Evolutionary conservation across 2,888 invertebrate species (phyloP), one percentile per base, ranked within the genome.

Genomic region (Synanthedon tipuliformis): DNA sequence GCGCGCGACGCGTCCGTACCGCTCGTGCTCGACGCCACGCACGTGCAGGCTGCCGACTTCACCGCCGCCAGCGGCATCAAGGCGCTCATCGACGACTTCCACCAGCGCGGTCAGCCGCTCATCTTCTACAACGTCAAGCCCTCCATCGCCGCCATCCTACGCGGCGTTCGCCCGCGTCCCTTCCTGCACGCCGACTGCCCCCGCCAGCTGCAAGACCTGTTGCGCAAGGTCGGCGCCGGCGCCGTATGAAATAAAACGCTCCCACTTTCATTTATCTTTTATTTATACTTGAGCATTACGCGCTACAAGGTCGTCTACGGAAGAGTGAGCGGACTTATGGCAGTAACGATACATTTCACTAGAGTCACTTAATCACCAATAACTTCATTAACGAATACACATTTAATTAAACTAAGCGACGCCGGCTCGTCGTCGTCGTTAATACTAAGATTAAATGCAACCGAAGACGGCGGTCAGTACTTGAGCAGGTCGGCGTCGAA

Each of bases 1-100:
- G 70, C 62, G 59, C 57, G 64, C 8, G 45, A 15, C 49, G 48
- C 48, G 11, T 23, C 18, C 8, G 10, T 90, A 50, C 92, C 92
- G 49, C 92, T 95, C 56, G 92, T 95, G 52, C 90, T 95, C 51
- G 94, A 95, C 83, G 95, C 93, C 73, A 90, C 92, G 51, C 93
- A 94, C 75, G 92, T 94, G 67, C 93, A 93, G 72, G 93, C 93
- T 49, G 93, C 93, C 0, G 94, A 94, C 84, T 94, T 91, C 77
- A 94, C 94, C 16, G 93, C 94, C 7, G 94, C 94, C 81, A 93
- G 92, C 23, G 93, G 93, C 23, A 90, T 93, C 50, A 92, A 92
- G 66, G 89, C 89, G 8, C 69, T 93, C 59, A 92, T 92, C 56
- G 89, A 91, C 62, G 93, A 93, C 74, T 93, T 93, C 76, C 89